phyloP scores from a whole-genome alignment of 2,797 vertebrate genomes.

The Picus viridis region DNA sequence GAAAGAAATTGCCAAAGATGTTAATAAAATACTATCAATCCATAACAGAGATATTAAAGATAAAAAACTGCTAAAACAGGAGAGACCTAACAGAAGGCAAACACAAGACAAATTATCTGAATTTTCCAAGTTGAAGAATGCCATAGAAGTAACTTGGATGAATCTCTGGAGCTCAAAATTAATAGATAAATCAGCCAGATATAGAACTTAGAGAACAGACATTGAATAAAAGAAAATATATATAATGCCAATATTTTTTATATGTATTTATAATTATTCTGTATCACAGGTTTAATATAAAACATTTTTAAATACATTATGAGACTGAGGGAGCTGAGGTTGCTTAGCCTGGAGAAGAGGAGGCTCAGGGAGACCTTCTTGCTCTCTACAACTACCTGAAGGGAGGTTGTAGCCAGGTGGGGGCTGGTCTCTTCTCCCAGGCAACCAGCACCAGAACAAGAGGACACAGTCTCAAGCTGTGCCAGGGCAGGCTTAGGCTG shows the following conservation, averaged over 20 bases:
- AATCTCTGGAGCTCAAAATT: neutral
- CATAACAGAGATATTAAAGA: neutral
- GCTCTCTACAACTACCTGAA: too few relatives aligned
- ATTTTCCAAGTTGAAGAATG: neutral
- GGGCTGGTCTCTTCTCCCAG: too few relatives aligned
- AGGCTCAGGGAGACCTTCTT: too few relatives aligned
- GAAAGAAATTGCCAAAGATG: neutral
- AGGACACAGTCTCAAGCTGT: too few relatives aligned
- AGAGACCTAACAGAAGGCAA: neutral
- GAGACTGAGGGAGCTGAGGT: too few relatives aligned
- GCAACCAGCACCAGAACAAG: too few relatives aligned
- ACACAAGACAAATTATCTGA: neutral
- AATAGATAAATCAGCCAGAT: neutral
- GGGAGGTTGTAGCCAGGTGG: too few relatives aligned
- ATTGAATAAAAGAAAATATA: neutral
- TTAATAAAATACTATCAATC: neutral
- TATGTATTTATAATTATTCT: neutral
- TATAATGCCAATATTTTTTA: neutral
- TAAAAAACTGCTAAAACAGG: neutral
- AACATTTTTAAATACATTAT: neutral
- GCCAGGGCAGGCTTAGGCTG: too few relatives aligned
- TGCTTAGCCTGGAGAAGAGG: too few relatives aligned
- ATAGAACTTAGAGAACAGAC: neutral
- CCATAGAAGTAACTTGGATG: neutral
- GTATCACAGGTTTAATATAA: neutral